Conservation (phyloP, 1,140 invertebrate genomes). For the Ceratosolen fusciceps region DNA sequence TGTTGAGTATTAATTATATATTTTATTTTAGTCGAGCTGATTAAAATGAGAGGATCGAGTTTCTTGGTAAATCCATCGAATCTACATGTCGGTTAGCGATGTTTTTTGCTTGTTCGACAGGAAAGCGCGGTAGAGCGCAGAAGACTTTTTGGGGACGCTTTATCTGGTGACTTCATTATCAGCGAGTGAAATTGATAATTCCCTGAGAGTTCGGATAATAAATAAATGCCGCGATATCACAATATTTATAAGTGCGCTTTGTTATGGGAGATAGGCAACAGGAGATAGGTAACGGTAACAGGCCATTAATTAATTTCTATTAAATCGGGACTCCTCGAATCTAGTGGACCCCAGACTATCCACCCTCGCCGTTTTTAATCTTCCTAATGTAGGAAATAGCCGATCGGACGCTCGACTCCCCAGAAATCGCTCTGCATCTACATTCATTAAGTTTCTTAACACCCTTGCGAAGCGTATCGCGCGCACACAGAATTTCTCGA, state of each 20-base stretch:
- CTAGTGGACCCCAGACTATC: background rate
- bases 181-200: background rate
- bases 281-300: background rate
- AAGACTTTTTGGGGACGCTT: no score
- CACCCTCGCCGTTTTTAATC: background rate
- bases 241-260: constrained; percentile 31
- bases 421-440: constrained; percentile 42
- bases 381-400: constrained; percentile 27
- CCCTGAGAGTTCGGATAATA: background rate
- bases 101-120: background rate
- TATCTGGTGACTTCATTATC: no score
- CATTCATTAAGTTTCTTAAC: constrained; percentile 45
- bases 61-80: background rate
- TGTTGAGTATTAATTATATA: no score
- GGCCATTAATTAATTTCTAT: constrained; percentile 38
- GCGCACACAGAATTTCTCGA: constrained; percentile 29
- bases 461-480: background rate
- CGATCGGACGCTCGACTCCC: constrained; percentile 12
- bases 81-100: background rate
- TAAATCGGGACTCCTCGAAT: constrained; percentile 1
- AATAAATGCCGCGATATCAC: constrained; percentile 30
- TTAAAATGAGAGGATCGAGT: background rate
- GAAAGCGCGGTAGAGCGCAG: background rate
- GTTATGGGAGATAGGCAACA: background rate
- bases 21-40: no score